These are phyloP conservation scores for Misgurnus mizolepis DNA, from an alignment of 2,113 vertebrate species.

Conservation along the genomic window DNA sequence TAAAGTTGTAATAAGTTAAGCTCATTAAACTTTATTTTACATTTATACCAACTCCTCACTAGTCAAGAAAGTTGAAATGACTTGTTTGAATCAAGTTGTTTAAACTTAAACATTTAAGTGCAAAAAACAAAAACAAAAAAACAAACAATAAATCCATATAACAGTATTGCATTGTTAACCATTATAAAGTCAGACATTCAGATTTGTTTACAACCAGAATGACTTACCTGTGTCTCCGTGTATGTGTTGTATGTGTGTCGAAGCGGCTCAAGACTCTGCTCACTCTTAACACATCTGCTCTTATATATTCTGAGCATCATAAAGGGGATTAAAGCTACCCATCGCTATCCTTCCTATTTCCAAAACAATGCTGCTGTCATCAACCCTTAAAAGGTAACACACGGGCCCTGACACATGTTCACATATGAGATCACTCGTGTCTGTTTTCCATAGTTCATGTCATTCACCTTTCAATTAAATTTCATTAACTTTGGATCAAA, in stretches of 20 bases:
- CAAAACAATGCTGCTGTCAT: constrained; percentile 31
- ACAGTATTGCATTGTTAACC: too few relatives aligned
- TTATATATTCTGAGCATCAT: constrained; percentile 53
- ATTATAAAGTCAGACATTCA: too few relatives aligned
- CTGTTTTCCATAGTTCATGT: constrained; percentile 23
- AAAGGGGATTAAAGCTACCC: constrained; percentile 58
- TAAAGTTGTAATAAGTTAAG: too few relatives aligned
- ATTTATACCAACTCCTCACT: too few relatives aligned
- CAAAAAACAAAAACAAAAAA: too few relatives aligned
- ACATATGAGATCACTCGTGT: neutral
- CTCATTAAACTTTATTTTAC: too few relatives aligned
- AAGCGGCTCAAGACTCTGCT: neutral
- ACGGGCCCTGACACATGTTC: neutral
- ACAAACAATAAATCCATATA: too few relatives aligned
- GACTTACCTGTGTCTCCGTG: constrained; percentile 12
- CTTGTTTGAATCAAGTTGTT: too few relatives aligned
- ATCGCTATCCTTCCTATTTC: constrained; percentile 27
- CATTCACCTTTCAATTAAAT: too few relatives aligned
- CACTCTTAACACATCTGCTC: constrained; percentile 10
- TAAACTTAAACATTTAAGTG: too few relatives aligned
- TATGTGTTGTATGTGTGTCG: neutral
- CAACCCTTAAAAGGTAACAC: constrained; percentile 7
- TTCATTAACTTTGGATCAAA: too few relatives aligned
- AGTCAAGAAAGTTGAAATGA: too few relatives aligned
- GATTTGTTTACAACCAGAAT: neutral